phyloP scores from a whole-genome alignment of 2,113 vertebrate species.

The Corythoichthys haematopterus region DNA sequence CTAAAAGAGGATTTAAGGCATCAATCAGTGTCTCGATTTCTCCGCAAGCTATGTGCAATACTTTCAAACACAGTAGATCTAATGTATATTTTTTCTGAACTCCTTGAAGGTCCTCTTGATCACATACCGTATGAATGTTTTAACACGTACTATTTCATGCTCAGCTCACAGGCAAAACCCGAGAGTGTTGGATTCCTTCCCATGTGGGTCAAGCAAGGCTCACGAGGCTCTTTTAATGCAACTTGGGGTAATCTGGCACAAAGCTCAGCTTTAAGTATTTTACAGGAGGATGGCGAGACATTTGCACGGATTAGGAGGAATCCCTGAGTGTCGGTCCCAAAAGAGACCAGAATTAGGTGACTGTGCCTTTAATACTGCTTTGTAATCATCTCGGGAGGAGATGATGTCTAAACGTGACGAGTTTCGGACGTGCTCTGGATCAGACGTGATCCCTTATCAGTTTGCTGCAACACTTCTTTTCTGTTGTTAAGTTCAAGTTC shows the following conservation, averaged over 20 bases:
- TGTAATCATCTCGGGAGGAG: constrained; percentile 57
- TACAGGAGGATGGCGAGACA: constrained; percentile 62
- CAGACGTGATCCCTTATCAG: background rate
- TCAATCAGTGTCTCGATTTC: background rate
- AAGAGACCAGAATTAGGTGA: constrained; percentile 59
- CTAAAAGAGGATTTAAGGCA: constrained; percentile 41
- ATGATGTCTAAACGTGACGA: constrained; percentile 38
- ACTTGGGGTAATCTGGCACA: constrained; percentile 66
- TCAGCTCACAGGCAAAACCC: constrained; percentile 31
- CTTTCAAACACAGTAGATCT: background rate
- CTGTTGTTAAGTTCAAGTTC: constrained; percentile 63
- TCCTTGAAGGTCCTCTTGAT: constrained; percentile 53
- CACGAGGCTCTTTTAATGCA: constrained; percentile 57
- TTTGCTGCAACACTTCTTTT: background rate
- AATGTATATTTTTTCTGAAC: background rate
- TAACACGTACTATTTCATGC: constrained; percentile 50
- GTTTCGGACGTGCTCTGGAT: constrained; percentile 13
- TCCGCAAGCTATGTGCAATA: background rate
- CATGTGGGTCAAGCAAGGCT: constrained; percentile 66
- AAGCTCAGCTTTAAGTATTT: constrained; percentile 66
- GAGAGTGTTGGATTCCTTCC: constrained; percentile 45
- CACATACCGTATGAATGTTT: constrained; percentile 56
- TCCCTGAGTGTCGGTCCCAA: constrained; percentile 49
- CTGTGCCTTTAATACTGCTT: constrained; percentile 61
- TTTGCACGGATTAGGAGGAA: constrained; percentile 56